Conservation (phyloP, 2,113 vertebrate genomes). For the Heterotis niloticus region DNA sequence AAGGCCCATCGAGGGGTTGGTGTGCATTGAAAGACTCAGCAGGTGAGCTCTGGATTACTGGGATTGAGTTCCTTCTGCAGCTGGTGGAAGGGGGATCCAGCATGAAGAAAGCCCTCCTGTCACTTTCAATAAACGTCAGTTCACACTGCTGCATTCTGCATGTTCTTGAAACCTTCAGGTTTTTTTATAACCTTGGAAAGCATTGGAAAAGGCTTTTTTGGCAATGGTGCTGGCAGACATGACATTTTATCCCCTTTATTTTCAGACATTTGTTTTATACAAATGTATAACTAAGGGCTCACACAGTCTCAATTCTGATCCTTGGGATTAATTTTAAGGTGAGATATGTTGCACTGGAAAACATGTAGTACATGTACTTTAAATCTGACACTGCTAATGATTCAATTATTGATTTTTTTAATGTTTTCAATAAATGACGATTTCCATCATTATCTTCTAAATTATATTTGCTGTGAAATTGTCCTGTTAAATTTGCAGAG, state of each 20-base stretch:
- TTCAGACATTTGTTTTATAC: too few species aligned
- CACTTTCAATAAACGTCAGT: conserved; percentile 52
- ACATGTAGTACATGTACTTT: too few species aligned
- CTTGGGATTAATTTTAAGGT: too few species aligned
- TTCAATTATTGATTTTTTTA: too few species aligned
- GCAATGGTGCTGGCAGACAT: neutral
- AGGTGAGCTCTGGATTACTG: conserved; percentile 58
- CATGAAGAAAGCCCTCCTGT: conserved; percentile 63
- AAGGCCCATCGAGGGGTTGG: conserved; percentile 42
- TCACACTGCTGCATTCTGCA: conserved; percentile 52
- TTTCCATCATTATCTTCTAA: too few species aligned
- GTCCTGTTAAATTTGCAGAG: too few species aligned
- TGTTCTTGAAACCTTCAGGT: conserved; percentile 47
- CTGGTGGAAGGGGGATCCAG: conserved; percentile 47
- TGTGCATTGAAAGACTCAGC: conserved; percentile 48
- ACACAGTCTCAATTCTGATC: too few species aligned
- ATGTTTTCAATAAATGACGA: too few species aligned
- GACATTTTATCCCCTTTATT: neutral
- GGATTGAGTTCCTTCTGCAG: conserved; percentile 52
- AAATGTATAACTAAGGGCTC: too few species aligned
- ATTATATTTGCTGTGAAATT: too few species aligned
- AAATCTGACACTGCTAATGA: too few species aligned
- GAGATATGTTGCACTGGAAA: too few species aligned
- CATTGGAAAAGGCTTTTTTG: neutral
- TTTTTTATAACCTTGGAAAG: conserved; percentile 21